These are phyloP conservation scores for Heliconius melpomene DNA, from an alignment of 1,140 invertebrate species.

Conservation along the genomic window DNA sequence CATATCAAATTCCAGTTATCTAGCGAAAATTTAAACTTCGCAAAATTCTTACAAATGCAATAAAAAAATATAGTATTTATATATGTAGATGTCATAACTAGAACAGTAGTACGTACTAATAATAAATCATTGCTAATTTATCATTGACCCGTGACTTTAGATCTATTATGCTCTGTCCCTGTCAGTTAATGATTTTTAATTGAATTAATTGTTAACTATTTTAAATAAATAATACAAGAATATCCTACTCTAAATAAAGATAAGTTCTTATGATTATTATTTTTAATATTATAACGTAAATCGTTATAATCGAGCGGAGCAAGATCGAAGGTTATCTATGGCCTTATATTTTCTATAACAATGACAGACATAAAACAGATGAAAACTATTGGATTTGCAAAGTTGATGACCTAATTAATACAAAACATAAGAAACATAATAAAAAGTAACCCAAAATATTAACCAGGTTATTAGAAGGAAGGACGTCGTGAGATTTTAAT, in stretches of 20 bases:
- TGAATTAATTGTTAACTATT: background rate
- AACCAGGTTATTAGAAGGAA: slow-evolving; percentile 3
- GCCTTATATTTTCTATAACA: no score
- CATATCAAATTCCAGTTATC: no score
- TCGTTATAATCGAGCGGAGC: no score
- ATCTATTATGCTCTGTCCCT: background rate
- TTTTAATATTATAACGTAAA: no score
- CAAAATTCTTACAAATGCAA: no score
- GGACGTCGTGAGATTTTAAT: background rate
- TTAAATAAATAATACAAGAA: background rate
- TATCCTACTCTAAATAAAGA: background rate
- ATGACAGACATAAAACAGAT: background rate
- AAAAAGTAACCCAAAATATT: background rate
- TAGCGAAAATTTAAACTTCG: no score
- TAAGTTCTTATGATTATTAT: no score
- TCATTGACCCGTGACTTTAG: slow-evolving; percentile 6
- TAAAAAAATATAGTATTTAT: no score
- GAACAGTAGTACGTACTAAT: background rate
- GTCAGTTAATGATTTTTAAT: background rate
- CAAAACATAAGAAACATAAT: background rate
- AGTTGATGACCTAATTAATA: background rate
- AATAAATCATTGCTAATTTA: slow-evolving; percentile 9
- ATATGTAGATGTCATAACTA: background rate
- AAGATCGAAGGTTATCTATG: no score
- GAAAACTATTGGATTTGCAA: no score